These are phyloP conservation scores for Ylistrum balloti DNA, from an alignment of 1,140 invertebrate species.

Conservation along the genomic window DNA sequence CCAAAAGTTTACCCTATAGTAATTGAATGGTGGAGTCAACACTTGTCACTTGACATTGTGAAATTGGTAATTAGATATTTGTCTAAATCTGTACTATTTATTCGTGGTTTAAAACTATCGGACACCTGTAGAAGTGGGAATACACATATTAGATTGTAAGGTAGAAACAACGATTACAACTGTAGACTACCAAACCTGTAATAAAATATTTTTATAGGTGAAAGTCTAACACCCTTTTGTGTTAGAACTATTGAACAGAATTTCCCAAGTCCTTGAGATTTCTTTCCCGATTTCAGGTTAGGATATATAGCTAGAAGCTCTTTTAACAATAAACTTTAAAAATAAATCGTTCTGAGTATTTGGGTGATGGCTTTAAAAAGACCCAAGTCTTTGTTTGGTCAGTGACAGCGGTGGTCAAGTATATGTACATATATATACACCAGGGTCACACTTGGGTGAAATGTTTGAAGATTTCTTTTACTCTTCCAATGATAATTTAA, in stretches of 20 bases:
- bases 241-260: neutral
- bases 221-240: neutral
- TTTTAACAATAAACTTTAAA: neutral
- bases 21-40: neutral
- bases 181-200: neutral
- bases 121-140: neutral
- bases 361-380: neutral
- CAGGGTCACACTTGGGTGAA: conserved; percentile 21
- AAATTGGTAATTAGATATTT: conserved; percentile 36
- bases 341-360: conserved; percentile 26
- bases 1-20: neutral
- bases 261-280: neutral
- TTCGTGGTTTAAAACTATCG: neutral
- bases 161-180: neutral
- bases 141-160: neutral
- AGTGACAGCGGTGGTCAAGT: neutral
- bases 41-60: conserved; percentile 24
- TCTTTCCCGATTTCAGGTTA: neutral
- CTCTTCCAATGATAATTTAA: neutral
- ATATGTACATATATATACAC: neutral
- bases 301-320: conserved; percentile 19
- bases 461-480: neutral
- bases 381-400: neutral
- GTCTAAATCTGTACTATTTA: neutral
- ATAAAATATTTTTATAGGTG: conserved; percentile 32